A percentile compares a stretch with the other conserved stretches of the same genome.
Conservation (phyloP, 92 coral and sea anemone species). For the Hydrozoanthus gracilis region DNA sequence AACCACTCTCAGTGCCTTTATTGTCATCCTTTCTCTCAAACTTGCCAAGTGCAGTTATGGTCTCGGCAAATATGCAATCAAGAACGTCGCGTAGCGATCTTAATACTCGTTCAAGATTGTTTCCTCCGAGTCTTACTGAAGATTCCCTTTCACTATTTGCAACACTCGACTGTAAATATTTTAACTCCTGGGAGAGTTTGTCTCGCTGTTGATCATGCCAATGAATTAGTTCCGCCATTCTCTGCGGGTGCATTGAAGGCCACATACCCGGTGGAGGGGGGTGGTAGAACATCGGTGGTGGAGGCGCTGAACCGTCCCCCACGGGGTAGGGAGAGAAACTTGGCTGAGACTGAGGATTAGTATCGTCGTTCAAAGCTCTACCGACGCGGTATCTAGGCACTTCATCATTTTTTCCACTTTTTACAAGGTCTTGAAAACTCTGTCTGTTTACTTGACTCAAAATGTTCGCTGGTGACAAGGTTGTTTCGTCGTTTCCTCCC, state of each 20-base stretch:
- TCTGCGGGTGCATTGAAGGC: constrained; percentile 19
- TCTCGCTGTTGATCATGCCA: constrained; percentile 40
- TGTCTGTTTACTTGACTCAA: neutral
- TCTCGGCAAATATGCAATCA: constrained; percentile 36
- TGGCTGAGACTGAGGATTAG: neutral
- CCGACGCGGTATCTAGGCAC: neutral
- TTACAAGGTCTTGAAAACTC: neutral
- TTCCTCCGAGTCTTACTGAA: neutral
- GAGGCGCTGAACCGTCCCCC: neutral
- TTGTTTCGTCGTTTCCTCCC: neutral
- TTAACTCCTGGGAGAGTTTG: constrained; percentile 25
- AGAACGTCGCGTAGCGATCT: constrained; percentile 40
- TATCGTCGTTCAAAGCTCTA: neutral
- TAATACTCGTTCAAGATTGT: constrained; percentile 30
- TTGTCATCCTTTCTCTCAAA: constrained; percentile 16
- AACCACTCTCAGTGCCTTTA: neutral
- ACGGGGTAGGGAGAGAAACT: neutral
- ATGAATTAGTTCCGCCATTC: constrained; percentile 24
- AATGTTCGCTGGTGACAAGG: neutral
- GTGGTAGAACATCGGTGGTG: neutral
- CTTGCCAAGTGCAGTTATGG: constrained; percentile 38
- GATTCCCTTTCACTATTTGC: neutral
- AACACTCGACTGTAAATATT: constrained; percentile 4
- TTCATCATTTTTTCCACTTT: neutral
- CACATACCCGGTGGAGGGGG: constrained; percentile 26